phyloP scores from a whole-genome alignment of 1,140 invertebrate species.

The Brachionus calyciflorus region DNA sequence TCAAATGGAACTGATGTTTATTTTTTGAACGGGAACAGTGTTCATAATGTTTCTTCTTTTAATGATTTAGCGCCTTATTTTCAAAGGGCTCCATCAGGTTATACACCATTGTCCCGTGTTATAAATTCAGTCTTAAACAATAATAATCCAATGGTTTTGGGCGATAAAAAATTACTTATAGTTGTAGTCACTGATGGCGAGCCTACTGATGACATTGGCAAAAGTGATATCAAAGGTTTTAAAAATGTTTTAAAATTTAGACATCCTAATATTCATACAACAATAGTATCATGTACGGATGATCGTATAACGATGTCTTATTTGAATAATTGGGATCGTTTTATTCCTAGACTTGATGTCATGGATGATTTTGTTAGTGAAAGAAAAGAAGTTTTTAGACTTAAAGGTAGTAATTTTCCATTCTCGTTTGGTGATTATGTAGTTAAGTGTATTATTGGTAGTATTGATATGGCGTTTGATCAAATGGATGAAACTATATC shows the following conservation, averaged over 20 bases:
- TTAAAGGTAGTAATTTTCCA: neutral
- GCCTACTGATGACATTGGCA: slow-evolving; percentile 20
- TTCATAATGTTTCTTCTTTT: neutral
- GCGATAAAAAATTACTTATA: slow-evolving; percentile 12
- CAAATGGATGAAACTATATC: slow-evolving; percentile 19
- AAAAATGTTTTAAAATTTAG: neutral
- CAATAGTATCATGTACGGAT: slow-evolving; percentile 38
- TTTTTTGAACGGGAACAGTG: slow-evolving; percentile 5
- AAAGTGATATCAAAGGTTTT: neutral
- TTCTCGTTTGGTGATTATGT: slow-evolving; percentile 45
- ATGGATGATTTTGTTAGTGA: slow-evolving; percentile 33
- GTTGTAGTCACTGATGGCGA: slow-evolving; percentile 26
- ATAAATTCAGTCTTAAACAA: neutral
- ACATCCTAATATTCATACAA: neutral
- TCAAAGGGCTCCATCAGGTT: slow-evolving; percentile 4
- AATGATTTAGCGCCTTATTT: neutral
- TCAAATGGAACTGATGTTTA: slow-evolving; percentile 23
- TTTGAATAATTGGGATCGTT: slow-evolving; percentile 39
- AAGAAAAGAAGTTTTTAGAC: neutral
- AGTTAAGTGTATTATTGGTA: slow-evolving; percentile 5
- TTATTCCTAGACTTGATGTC: slow-evolving; percentile 10
- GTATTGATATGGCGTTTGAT: neutral
- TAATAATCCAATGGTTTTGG: neutral
- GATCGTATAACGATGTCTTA: slow-evolving; percentile 1
- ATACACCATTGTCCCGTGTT: neutral